Conservation (phyloP, 2,113 vertebrate genomes). For the Scomber scombrus region DNA sequence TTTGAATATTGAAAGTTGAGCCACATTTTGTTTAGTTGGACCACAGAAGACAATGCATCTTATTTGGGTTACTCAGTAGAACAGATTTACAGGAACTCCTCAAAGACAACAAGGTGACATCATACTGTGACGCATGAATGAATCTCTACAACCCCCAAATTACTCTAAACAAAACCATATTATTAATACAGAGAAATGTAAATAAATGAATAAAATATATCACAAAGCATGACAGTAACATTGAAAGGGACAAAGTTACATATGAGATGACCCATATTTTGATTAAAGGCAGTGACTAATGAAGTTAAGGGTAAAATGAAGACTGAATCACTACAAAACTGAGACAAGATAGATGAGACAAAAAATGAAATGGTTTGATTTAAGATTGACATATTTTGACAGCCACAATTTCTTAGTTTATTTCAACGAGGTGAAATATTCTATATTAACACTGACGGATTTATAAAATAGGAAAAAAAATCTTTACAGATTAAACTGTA, state of each 20-base stretch:
- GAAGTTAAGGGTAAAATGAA: too few species aligned
- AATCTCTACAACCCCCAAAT: constrained; percentile 7
- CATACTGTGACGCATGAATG: constrained; percentile 4
- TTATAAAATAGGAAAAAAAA: too few species aligned
- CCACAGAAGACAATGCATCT: not conserved
- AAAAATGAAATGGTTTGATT: not conserved
- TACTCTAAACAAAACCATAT: constrained; percentile 3
- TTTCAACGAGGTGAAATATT: not conserved
- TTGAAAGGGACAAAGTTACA: not conserved
- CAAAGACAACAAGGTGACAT: not conserved
- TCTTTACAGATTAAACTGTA: too few species aligned
- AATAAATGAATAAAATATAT: not conserved
- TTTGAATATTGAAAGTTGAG: not conserved
- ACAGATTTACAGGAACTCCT: constrained; percentile 18
- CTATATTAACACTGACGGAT: too few species aligned
- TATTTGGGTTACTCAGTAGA: not conserved
- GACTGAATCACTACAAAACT: too few species aligned
- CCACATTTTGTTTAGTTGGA: not conserved
- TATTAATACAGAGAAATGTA: not conserved
- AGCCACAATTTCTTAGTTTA: not conserved
- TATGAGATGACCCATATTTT: not conserved
- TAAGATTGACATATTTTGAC: not conserved
- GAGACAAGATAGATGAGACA: too few species aligned
- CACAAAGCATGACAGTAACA: too few species aligned
- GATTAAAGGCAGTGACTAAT: not conserved